Percentiles rank a stretch among this genome's conserved stretches.
Evolutionary conservation across 2,797 vertebrate species (phyloP).

Genomic region (Lutjanus argentimaculatus): DNA sequence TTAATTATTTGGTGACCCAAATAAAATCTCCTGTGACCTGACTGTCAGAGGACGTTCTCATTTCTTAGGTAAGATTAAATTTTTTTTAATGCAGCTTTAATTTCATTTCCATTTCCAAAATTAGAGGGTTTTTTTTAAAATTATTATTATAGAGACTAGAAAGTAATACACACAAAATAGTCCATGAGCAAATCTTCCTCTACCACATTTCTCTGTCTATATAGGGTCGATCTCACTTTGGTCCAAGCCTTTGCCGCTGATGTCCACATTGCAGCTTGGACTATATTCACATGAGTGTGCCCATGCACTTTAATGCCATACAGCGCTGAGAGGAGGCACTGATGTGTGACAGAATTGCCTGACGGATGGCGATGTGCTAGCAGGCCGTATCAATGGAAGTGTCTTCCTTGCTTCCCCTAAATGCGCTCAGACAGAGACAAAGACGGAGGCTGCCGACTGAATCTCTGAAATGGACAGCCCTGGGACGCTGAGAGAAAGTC

Average conservation of each 20-base stretch:
- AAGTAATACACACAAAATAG: neutral
- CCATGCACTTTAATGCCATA: slow-evolving; percentile 55
- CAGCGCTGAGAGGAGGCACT: slow-evolving; percentile 48
- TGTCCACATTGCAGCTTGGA: slow-evolving; percentile 35
- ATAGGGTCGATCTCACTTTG: neutral
- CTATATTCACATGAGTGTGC: slow-evolving; percentile 43
- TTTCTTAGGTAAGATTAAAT: too few species aligned
- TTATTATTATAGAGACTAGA: neutral
- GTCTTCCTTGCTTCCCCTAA: slow-evolving; percentile 63
- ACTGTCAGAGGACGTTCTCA: too few species aligned
- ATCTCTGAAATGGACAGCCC: slow-evolving; percentile 68
- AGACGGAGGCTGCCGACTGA: slow-evolving; percentile 66
- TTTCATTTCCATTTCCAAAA: neutral
- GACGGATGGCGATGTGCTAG: slow-evolving; percentile 50
- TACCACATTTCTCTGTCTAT: neutral
- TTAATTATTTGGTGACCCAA: too few species aligned
- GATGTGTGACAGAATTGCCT: slow-evolving; percentile 64
- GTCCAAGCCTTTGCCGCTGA: slow-evolving; percentile 5
- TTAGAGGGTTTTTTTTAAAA: neutral
- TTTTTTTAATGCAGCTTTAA: neutral
- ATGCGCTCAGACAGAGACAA: slow-evolving; percentile 72
- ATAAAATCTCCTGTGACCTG: too few species aligned
- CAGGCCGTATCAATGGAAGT: slow-evolving; percentile 59
- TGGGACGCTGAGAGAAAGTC: slow-evolving; percentile 66
- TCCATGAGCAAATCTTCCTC: neutral